Evolutionary conservation across 2,797 vertebrate species (phyloP), one percentile per base, ranked within the genome.

Genomic region (Sitta carolinensis): DNA sequence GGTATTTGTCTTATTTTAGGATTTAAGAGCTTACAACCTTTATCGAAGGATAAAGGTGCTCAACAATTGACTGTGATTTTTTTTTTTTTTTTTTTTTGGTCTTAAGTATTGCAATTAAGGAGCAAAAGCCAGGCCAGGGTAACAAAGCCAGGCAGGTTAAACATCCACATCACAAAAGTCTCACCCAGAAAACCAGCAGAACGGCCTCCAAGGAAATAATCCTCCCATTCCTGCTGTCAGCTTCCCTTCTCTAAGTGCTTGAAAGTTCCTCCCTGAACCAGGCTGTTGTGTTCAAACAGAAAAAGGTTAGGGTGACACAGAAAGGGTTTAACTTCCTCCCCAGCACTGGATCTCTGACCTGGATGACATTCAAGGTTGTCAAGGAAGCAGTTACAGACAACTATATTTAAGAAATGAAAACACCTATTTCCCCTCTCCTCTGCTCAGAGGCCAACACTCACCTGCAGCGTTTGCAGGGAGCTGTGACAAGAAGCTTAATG

Each of bases 1-100:
- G 48, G 9, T 51, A 45, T 82, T 57, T 82, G 69, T 84, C 94
- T 92, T 92, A 82, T 91, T 94, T 92, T 72, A 83, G 69, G 73
- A 74, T 80, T 54, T 50, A 87, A 83, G 84, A 70, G 58, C 84
- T 93, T 62, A 32, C 50, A 91, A 57, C 78, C 87, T 84, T 57
- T 83, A 76, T 32, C 2, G 27, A 91, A 91, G 76, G 89, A 70
- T 84, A 74, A 77, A 82, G 68, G 57, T 47, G 27, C 68, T 54
- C 68, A 61, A 68, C 42, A 34, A 8, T 52, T 43, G 58, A 42
- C 32, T 15, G 7, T 1, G 14, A 26, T 32, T 25, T 58, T 52
- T 34, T n/a, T 43, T 43, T 42, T 1, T 13, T 23, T 32, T 25
- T 58, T 52, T 34, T 34, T 64, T 38, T 5, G 7, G 38, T 45